phyloP scores from a whole-genome alignment of 1,140 invertebrate genomes.

The Sitophilus oryzae region DNA sequence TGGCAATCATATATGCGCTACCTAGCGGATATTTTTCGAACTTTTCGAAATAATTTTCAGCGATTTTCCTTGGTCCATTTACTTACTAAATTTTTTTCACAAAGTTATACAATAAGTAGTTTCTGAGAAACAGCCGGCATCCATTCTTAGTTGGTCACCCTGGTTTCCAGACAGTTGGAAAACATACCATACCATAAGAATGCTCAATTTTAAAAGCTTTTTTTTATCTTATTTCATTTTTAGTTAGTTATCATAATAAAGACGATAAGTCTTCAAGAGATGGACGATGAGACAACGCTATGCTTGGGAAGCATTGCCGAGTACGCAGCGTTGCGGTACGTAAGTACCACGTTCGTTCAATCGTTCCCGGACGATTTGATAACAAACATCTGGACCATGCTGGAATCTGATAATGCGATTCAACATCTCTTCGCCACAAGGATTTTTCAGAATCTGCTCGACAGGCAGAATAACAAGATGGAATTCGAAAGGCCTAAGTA shows the following conservation, averaged over 20 bases:
- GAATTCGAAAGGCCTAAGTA: slow-evolving; percentile 47
- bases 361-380: slow-evolving; percentile 46
- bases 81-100: too few species aligned
- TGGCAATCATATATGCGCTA: too few species aligned
- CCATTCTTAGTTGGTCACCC: too few species aligned
- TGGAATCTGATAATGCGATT: slow-evolving; percentile 44
- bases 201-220: slow-evolving; percentile 33
- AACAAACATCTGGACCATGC: slow-evolving; percentile 46
- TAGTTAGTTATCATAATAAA: slow-evolving; percentile 30
- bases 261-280: slow-evolving; percentile 15
- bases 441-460: slow-evolving; percentile 50
- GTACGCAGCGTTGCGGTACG: slow-evolving; percentile 47
- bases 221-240: slow-evolving; percentile 37
- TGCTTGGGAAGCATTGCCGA: slow-evolving; percentile 49
- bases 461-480: slow-evolving; percentile 47
- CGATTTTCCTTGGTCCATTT: too few species aligned
- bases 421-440: slow-evolving; percentile 50
- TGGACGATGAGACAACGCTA: slow-evolving; percentile 43
- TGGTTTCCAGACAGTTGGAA: too few species aligned
- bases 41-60: too few species aligned
- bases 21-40: too few species aligned
- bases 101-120: too few species aligned
- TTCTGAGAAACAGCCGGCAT: too few species aligned
- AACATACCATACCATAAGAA: too few species aligned
- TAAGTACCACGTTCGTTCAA: slow-evolving; percentile 41